These are phyloP conservation scores for Typhlomys cinereus DNA, from an alignment of 2,113 vertebrate genomes.

Conservation along the genomic window DNA sequence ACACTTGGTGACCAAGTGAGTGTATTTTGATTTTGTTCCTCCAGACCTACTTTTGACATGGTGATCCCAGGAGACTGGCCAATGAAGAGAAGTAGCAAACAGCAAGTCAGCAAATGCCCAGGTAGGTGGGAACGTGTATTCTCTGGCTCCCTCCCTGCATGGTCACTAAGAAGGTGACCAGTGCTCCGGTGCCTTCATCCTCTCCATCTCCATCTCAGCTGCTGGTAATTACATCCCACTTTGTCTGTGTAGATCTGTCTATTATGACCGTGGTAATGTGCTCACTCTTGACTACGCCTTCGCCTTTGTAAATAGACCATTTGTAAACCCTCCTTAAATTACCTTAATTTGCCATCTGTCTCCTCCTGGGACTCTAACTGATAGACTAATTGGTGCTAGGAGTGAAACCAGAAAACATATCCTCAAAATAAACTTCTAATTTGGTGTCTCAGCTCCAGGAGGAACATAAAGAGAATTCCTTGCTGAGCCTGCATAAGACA, in stretches of 20 bases:
- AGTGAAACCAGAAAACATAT: background rate
- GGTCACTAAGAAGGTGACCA: background rate
- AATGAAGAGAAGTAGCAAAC: background rate
- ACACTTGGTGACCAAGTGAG: no score
- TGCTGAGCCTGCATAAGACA: background rate
- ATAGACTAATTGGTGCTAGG: background rate
- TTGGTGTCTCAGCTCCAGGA: background rate
- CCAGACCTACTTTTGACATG: background rate
- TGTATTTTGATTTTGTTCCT: background rate
- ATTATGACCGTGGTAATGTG: background rate
- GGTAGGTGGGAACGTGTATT: background rate
- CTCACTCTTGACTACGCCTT: background rate
- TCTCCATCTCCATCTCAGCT: no score
- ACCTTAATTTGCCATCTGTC: conserved; percentile 43
- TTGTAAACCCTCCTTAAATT: conserved; percentile 3
- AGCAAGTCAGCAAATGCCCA: background rate
- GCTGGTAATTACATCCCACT: background rate
- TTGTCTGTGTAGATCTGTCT: background rate
- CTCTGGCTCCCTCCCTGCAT: background rate
- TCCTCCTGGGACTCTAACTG: conserved; percentile 41
- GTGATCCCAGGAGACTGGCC: background rate
- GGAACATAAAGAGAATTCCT: background rate
- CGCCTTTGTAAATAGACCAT: background rate
- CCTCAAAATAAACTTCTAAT: background rate
- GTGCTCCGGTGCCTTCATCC: background rate